Evolutionary conservation across 1,140 invertebrate species (phyloP), one percentile per base, ranked within the genome.

Genomic region (Apocrypta bakeri): DNA sequence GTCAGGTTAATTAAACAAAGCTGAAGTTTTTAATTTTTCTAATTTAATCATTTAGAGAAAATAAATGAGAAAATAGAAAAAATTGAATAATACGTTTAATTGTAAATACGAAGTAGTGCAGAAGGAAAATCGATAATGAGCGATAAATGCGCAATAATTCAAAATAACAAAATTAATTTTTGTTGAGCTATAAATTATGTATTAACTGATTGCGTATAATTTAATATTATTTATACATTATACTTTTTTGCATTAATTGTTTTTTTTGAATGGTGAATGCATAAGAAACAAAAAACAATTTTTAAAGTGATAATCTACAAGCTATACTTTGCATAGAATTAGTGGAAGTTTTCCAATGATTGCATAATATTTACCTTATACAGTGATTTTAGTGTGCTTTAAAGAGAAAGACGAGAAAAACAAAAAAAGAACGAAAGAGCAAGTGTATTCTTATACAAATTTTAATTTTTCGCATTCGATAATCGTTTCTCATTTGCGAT

Each of bases 261-360:
- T 61, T 66, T 24, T 69, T 68, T 17, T 69, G 74, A 37, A 21
- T 66, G 37, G 24, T 56, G 31, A 21, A 68, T 66, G 27, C 0
- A 75, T 33, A 17, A 27, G 9, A 74, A 2, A 37, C 48, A 12
- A 63, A 40, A 61, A 40, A 21, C 33, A 8, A n/a, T 27, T n/a
- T 73, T 80, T 64, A 80, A 40, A 21, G 31, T 82, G 85, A 86
- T 88, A 87, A 88, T 87, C 75, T 95, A 96, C 94, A 95, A 95
- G 94, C 95, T 96, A 96, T 96, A 96, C 95, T 96, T 96, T 96
- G 95, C 95, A 96, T 96, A 95, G 95, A 96, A 95, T 95, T 96
- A 96, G 95, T 96, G 95, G 94, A 95, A 85, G 95, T 95, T 95
- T 95, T 95, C 94, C 94, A 89, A 90, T 87, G 87, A 88, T 88